phyloP scores from a whole-genome alignment of 2,113 vertebrate species.

The Scalopus aquaticus region DNA sequence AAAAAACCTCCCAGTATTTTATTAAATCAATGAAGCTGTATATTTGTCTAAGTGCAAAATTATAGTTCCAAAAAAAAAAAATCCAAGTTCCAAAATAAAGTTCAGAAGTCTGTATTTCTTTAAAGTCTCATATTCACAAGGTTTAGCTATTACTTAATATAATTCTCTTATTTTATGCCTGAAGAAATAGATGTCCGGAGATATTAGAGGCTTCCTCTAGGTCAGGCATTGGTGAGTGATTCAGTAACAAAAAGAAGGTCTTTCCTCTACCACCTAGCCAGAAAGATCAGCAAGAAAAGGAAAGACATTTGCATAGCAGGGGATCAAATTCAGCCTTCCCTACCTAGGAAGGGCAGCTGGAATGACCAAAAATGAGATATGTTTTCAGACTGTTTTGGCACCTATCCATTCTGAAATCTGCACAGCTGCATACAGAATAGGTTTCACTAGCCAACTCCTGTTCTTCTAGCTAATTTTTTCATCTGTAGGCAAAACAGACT shows the following conservation, averaged over 20 bases:
- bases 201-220: neutral
- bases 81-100: neutral
- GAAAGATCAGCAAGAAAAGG: slow-evolving; percentile 53
- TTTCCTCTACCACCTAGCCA: neutral
- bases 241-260: slow-evolving; percentile 7
- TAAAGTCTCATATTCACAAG: neutral
- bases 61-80: neutral
- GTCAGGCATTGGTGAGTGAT: neutral
- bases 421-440: slow-evolving; percentile 65
- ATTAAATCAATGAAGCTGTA: neutral
- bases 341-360: slow-evolving; percentile 51
- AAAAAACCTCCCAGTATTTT: neutral
- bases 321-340: slow-evolving; percentile 71
- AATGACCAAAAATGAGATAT: slow-evolving; percentile 60
- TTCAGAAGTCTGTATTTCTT: neutral
- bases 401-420: slow-evolving; percentile 68
- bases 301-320: slow-evolving; percentile 60
- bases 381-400: slow-evolving; percentile 80
- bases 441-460: slow-evolving; percentile 74
- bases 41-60: neutral
- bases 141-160: neutral
- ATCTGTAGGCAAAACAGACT: slow-evolving; percentile 64
- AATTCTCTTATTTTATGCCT: neutral
- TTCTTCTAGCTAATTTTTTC: slow-evolving; percentile 76
- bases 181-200: neutral